Evolutionary conservation across 2,113 vertebrate species (phyloP).

Genomic region (Leiothrix lutea): DNA sequence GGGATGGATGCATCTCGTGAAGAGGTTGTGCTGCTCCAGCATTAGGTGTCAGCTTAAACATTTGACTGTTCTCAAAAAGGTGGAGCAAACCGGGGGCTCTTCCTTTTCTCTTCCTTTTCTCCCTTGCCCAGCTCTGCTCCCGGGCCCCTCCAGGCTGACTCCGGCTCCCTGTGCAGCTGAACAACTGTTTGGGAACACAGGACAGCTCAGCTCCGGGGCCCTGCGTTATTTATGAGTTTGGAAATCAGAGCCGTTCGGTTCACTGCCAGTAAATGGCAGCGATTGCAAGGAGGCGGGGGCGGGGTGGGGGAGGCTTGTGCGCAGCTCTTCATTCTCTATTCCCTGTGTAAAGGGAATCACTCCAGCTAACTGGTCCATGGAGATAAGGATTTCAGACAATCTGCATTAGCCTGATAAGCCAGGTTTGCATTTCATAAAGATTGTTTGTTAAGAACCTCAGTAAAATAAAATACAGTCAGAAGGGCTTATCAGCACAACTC

Average conservation of each 20-base stretch:
- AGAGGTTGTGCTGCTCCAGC: neutral
- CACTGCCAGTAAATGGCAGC: constrained; percentile 57
- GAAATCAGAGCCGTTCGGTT: constrained; percentile 9
- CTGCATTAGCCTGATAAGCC: constrained; percentile 90
- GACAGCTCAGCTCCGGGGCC: neutral
- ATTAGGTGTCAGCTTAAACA: neutral
- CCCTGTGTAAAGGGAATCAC: constrained; percentile 77
- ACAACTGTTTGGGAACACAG: neutral
- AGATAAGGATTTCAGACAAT: constrained; percentile 90
- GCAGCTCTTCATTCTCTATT: constrained; percentile 68
- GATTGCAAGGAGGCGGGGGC: neutral
- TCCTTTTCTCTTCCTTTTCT: neutral
- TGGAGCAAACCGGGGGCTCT: neutral
- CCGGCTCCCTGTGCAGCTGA: neutral
- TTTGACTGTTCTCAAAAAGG: neutral
- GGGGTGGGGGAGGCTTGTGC: neutral
- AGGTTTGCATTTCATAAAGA: constrained; percentile 67
- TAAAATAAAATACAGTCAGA: constrained; percentile 74
- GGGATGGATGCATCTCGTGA: neutral
- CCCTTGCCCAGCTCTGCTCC: neutral
- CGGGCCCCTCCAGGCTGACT: rapidly evolving
- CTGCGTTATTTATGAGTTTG: constrained; percentile 43
- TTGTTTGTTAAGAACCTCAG: constrained; percentile 71
- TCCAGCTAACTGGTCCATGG: constrained; percentile 81
- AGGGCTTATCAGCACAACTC: constrained; percentile 72